These are phyloP conservation scores for Microcebus murinus DNA, from an alignment of 2,113 vertebrate species.

Conservation along the genomic window DNA sequence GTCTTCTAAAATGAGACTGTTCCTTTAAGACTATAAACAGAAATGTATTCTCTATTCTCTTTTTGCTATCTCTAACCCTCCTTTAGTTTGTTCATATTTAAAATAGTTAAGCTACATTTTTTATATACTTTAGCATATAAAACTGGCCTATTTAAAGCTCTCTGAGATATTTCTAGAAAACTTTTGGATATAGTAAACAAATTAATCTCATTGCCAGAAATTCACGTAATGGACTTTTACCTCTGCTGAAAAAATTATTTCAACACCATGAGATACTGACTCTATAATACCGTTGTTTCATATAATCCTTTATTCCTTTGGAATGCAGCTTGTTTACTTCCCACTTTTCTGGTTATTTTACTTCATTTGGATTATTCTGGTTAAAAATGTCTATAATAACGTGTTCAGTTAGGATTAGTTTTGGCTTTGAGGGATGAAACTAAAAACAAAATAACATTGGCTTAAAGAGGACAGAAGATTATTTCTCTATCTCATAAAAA, in stretches of 20 bases:
- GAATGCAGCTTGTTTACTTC: constrained; percentile 33
- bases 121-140: background rate
- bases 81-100: background rate
- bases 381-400: constrained; percentile 14
- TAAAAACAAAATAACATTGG: background rate
- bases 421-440: constrained; percentile 14
- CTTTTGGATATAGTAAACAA: background rate
- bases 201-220: constrained; percentile 49
- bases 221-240: background rate
- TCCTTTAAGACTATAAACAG: background rate
- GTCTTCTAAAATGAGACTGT: background rate
- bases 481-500: background rate
- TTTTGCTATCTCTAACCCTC: background rate
- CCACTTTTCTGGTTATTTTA: background rate
- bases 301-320: background rate
- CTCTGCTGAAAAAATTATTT: background rate
- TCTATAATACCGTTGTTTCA: background rate
- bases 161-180: constrained; percentile 36
- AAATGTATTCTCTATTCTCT: background rate
- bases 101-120: constrained; percentile 29
- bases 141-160: constrained; percentile 26
- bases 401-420: constrained; percentile 3
- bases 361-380: background rate
- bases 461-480: constrained; percentile 27
- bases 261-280: background rate